Percentiles rank a stretch among this genome's conserved stretches.
phyloP scores from a whole-genome alignment of 2,797 vertebrate species.

The Thalassophryne amazonica region DNA sequence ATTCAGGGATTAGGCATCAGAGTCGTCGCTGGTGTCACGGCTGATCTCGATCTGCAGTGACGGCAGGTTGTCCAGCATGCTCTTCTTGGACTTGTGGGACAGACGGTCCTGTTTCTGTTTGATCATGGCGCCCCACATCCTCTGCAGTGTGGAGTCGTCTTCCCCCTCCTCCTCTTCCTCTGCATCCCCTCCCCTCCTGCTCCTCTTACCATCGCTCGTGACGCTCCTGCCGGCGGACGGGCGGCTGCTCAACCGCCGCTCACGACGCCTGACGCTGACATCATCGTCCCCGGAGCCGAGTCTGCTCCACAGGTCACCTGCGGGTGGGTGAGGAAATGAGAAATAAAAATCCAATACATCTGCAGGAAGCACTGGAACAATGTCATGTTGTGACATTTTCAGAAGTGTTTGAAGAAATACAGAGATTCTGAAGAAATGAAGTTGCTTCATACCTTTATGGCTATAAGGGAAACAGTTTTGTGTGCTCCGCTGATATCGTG shows the following conservation, averaged over 20 bases:
- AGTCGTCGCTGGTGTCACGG: constrained; percentile 94
- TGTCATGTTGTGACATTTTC: too few species aligned
- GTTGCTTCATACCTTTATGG: too few species aligned
- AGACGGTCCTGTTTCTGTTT: constrained; percentile 91
- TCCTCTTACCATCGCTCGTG: background rate
- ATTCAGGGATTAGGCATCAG: constrained; percentile 84
- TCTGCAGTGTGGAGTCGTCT: constrained; percentile 91
- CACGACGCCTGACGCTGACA: background rate
- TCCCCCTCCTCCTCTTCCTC: constrained; percentile 74
- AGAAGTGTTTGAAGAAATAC: too few species aligned
- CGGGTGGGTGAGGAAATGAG: background rate
- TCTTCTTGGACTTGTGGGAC: constrained; percentile 90
- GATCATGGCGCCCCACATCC: constrained; percentile 95
- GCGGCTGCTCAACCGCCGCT: constrained; percentile 4
- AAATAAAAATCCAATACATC: too few species aligned
- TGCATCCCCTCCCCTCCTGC: background rate
- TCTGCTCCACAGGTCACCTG: constrained; percentile 91
- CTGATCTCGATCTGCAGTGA: constrained; percentile 98
- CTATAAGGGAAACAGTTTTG: too few species aligned
- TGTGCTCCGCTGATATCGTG: too few species aligned
- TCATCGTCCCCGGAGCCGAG: constrained; percentile 80
- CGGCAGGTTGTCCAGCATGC: constrained; percentile 92
- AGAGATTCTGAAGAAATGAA: too few species aligned
- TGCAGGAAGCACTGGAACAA: too few species aligned
- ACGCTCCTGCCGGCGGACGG: background rate